These are phyloP conservation scores for Glyphotaelius pellucidus DNA, from an alignment of 2,888 invertebrate genomes.

Conservation along the genomic window DNA sequence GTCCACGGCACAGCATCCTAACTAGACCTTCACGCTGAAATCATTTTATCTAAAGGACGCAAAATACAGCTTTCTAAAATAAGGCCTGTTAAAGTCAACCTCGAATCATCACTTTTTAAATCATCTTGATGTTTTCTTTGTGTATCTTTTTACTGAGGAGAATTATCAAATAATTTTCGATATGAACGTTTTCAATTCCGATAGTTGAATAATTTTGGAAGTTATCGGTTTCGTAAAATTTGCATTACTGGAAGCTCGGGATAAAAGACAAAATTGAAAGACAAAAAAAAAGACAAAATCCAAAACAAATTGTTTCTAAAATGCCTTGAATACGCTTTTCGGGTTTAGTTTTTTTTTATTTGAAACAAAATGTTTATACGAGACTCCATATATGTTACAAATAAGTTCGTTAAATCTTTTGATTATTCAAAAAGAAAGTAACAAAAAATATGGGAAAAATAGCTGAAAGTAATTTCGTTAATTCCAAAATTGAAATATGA, in stretches of 20 bases:
- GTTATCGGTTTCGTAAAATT: background rate
- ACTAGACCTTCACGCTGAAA: background rate
- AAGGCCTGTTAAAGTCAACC: background rate
- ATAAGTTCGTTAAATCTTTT: too few relatives aligned
- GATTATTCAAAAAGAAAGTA: too few relatives aligned
- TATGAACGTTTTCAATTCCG: background rate
- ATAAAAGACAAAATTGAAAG: background rate
- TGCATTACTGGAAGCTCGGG: background rate
- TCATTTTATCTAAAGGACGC: background rate
- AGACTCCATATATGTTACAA: too few relatives aligned
- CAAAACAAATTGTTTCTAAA: background rate
- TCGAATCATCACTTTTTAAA: background rate
- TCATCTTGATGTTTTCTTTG: background rate
- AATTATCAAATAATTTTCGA: background rate
- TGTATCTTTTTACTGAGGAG: background rate
- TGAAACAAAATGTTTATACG: too few relatives aligned
- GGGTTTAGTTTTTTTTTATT: background rate
- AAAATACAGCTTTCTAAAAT: slow-evolving; percentile 7
- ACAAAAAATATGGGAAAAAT: too few relatives aligned
- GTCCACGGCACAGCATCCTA: slow-evolving; percentile 45
- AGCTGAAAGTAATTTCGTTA: too few relatives aligned
- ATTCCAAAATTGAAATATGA: too few relatives aligned
- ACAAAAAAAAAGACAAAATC: too few relatives aligned
- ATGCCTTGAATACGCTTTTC: background rate
- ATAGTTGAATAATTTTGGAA: background rate